phyloP scores from a whole-genome alignment of 2,797 vertebrate genomes.

The Lophius americanus region DNA sequence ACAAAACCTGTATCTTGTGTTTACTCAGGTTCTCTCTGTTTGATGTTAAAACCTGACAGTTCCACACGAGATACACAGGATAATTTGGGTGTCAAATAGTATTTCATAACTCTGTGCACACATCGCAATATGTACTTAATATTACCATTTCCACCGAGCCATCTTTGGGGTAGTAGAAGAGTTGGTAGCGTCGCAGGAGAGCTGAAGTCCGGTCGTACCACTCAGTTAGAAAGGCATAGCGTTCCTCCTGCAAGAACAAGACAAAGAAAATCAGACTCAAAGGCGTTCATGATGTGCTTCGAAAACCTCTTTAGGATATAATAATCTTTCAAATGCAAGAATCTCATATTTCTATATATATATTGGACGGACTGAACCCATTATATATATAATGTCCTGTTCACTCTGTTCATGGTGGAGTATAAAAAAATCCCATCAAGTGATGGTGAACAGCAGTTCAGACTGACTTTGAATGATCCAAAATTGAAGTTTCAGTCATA shows the following conservation, averaged over 20 bases:
- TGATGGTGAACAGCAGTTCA: neutral
- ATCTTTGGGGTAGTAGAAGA: conserved; percentile 93
- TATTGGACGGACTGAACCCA: no score
- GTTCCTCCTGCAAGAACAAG: conserved; percentile 80
- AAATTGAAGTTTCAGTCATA: neutral
- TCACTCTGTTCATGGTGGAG: no score
- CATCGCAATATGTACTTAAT: no score
- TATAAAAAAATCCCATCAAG: neutral
- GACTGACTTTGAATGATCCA: neutral
- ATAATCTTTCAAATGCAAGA: neutral
- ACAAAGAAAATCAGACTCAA: neutral
- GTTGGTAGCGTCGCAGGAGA: conserved; percentile 90
- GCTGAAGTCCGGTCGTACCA: conserved; percentile 92
- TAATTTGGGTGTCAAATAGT: no score
- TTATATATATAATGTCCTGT: no score
- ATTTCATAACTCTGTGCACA: no score
- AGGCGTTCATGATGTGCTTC: no score
- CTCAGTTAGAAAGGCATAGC: conserved; percentile 91
- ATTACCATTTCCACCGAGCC: conserved; percentile 94
- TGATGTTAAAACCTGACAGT: no score
- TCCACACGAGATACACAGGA: no score
- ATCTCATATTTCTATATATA: no score
- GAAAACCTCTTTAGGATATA: neutral
- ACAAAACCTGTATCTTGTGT: no score
- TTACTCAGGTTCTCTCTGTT: no score